A percentile compares a stretch with the other conserved stretches of the same genome.
Evolutionary conservation across 2,888 invertebrate species (phyloP).

Genomic region (Melieria omissa): DNA sequence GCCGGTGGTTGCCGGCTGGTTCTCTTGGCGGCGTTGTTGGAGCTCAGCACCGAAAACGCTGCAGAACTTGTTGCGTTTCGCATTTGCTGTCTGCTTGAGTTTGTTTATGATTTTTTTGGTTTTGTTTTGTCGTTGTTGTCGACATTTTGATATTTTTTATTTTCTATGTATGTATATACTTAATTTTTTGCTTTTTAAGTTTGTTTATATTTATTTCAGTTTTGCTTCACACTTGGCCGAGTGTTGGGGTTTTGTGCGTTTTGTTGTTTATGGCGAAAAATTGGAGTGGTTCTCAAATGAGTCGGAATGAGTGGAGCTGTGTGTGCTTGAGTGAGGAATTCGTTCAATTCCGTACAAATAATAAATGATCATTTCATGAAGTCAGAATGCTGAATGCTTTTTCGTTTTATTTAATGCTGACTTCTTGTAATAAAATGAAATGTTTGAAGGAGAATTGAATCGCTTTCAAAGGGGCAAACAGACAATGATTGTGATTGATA

Average conservation of each 20-base stretch:
- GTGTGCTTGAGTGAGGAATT: neutral
- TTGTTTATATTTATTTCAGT: constrained; percentile 3
- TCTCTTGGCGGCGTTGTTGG: too few species aligned
- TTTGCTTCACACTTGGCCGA: neutral
- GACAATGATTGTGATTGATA: too few species aligned
- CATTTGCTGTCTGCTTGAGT: neutral
- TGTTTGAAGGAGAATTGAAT: too few species aligned
- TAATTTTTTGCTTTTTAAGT: constrained; percentile 15
- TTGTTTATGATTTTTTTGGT: neutral
- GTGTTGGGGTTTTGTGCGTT: neutral
- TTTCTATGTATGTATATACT: neutral
- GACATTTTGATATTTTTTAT: constrained; percentile 14
- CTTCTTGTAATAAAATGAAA: too few species aligned
- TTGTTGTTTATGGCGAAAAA: neutral
- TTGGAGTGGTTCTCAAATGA: neutral
- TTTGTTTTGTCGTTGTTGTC: constrained; percentile 1
- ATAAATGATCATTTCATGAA: too few species aligned
- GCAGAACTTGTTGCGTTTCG: constrained; percentile 30
- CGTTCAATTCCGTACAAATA: neutral
- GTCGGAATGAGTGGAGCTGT: too few species aligned
- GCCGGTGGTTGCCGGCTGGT: too few species aligned
- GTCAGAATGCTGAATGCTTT: too few species aligned
- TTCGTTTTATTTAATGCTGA: too few species aligned
- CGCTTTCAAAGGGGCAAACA: too few species aligned
- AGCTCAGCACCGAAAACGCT: neutral